phyloP scores from a whole-genome alignment of 2,797 vertebrate species.

The Vultur gryphus region DNA sequence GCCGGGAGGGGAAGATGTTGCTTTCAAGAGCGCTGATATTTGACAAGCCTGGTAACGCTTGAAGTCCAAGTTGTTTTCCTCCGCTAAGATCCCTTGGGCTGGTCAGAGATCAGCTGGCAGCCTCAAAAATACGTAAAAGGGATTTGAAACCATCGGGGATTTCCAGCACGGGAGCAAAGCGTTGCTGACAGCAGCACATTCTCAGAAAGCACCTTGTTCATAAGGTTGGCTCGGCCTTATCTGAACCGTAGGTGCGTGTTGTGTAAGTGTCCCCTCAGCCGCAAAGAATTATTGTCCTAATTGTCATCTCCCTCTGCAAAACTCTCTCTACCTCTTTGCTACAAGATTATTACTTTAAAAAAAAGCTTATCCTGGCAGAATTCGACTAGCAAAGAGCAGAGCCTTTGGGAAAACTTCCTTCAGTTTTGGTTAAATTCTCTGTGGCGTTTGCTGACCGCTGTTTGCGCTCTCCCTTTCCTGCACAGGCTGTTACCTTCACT shows the following conservation, averaged over 20 bases:
- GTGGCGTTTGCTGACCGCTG: fast-evolving
- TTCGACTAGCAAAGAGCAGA: not conserved
- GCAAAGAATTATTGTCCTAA: not conserved
- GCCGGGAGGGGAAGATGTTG: not conserved
- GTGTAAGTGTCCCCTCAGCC: not conserved
- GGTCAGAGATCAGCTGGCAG: not conserved
- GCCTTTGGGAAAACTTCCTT: not conserved
- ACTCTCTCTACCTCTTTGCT: not conserved
- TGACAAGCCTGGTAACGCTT: not conserved
- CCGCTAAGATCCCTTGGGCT: not conserved
- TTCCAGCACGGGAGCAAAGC: not conserved
- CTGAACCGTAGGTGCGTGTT: fast-evolving
- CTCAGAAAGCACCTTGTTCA: not conserved
- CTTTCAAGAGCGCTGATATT: not conserved
- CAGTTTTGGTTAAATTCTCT: not conserved
- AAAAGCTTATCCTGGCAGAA: not conserved
- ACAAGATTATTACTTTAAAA: not conserved
- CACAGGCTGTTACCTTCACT: not conserved
- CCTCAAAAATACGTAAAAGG: not conserved
- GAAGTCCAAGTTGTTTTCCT: not conserved
- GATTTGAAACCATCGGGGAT: not conserved
- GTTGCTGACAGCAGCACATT: not conserved
- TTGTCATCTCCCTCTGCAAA: not conserved
- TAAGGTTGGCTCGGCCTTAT: not conserved
- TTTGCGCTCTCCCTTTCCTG: not conserved